These are phyloP conservation scores for Lordiphosa andalusiaca DNA, from an alignment of 2,888 invertebrate genomes.

Conservation along the genomic window DNA sequence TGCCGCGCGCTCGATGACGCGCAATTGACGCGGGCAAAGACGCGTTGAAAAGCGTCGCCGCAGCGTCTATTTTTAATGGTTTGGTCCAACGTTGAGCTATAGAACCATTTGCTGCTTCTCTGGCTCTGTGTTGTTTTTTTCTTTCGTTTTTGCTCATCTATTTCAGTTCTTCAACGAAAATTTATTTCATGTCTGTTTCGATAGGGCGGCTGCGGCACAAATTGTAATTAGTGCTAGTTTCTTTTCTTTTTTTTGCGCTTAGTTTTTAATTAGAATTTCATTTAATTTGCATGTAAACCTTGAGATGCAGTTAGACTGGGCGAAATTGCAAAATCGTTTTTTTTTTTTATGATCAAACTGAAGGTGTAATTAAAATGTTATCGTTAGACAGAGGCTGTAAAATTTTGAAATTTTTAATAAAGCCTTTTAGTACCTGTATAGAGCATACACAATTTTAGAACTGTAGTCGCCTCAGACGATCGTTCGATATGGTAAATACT, in stretches of 20 bases:
- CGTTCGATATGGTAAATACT: too few species aligned
- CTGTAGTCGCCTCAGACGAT: too few species aligned
- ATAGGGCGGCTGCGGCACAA: constrained; percentile 58
- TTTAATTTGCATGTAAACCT: constrained; percentile 49
- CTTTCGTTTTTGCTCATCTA: constrained; percentile 52
- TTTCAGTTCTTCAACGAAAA: constrained; percentile 59
- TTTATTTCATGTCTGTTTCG: constrained; percentile 29
- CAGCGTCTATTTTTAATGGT: constrained; percentile 57
- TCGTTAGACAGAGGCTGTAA: too few species aligned
- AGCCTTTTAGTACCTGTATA: too few species aligned
- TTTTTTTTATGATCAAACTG: background rate
- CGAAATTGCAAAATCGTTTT: background rate
- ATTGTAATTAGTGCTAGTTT: constrained; percentile 67
- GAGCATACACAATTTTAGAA: too few species aligned
- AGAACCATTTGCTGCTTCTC: constrained; percentile 36
- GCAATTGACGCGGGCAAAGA: constrained; percentile 74
- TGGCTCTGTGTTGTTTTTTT: constrained; percentile 30
- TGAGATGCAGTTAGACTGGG: constrained; percentile 50
- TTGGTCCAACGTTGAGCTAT: constrained; percentile 28
- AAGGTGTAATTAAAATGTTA: too few species aligned
- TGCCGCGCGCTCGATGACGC: constrained; percentile 58
- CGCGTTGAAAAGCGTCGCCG: constrained; percentile 65
- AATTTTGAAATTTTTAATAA: too few species aligned
- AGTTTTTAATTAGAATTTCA: constrained; percentile 57
- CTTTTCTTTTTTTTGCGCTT: constrained; percentile 32